Evolutionary conservation across 2,797 vertebrate species (phyloP).

Genomic region (Falco naumanni): DNA sequence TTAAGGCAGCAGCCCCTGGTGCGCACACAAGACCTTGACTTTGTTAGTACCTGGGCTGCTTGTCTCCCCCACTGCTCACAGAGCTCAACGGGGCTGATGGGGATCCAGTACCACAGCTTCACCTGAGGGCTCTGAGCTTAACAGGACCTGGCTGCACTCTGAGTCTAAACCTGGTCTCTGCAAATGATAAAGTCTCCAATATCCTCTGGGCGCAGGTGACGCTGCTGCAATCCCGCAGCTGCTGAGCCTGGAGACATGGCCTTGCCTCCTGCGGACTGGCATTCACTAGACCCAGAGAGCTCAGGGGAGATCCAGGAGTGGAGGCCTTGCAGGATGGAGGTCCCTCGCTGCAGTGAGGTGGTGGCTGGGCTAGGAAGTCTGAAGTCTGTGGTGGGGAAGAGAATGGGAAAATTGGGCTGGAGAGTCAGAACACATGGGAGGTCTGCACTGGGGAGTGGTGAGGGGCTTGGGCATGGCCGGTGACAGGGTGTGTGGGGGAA

Average conservation of each 20-base stretch:
- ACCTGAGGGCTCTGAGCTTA: not conserved
- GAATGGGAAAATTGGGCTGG: not conserved
- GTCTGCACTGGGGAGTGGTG: rapidly evolving
- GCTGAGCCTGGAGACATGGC: too few relatives aligned
- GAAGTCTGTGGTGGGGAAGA: not conserved
- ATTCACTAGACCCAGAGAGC: not conserved
- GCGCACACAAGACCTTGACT: not conserved
- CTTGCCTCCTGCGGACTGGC: not conserved
- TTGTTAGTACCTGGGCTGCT: not conserved
- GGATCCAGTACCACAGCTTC: not conserved
- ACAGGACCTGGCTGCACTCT: not conserved
- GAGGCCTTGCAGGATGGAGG: not conserved
- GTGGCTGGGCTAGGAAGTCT: not conserved
- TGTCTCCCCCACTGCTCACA: not conserved
- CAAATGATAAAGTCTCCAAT: not conserved
- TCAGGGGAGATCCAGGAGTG: rapidly evolving
- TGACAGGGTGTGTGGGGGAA: rapidly evolving
- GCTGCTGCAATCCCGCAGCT: not conserved
- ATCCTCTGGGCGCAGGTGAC: not conserved
- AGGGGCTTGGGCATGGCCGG: not conserved
- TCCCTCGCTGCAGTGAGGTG: not conserved
- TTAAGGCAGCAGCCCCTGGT: not conserved
- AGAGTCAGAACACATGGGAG: not conserved
- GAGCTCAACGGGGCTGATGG: not conserved
- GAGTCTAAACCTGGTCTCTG: not conserved